Evolutionary conservation across 1,140 invertebrate species (phyloP), one percentile per base, ranked within the genome.

Genomic region (Phenacoccus solenopsis): DNA sequence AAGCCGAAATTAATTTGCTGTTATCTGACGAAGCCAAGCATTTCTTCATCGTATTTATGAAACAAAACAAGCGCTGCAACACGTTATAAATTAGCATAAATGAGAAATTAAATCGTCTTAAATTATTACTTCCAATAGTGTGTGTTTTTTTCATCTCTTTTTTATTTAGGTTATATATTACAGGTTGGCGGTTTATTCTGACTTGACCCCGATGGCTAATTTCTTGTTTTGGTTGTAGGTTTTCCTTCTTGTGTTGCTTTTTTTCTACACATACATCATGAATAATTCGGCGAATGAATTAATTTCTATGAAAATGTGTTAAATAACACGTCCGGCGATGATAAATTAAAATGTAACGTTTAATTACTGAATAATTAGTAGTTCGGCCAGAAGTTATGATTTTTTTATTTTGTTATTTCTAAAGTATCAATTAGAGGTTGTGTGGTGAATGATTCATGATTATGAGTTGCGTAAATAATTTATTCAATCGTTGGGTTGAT

Each of bases 271-370:
- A 3, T 16, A 49, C 13, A 16, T n/a, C 12, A 3, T n/a, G 16
- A 3, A 49, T 49, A 49, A 49, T 16, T n/a, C 20, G n/a, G n/a
- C n/a, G n/a, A n/a, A 49, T 49, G 13, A 49, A 49, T 49, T 49
- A 49, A 49, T 49, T 49, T 49, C 16, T 10, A n/a, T 49, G 38
- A 49, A 49, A 49, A 49, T 49, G 38, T 49, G 38, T 49, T 49
- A n/a, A 49, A 49, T 49, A 49, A 49, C 38, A 49, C 38, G 38
- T 49, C 20, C 16, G n/a, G n/a, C 38, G 38, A 16, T 49, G 38
- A 49, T 49, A 49, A 49, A 49, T 49, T 49, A 49, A 49, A 49
- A 49, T 49, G 38, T 49, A 49, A 49, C 38, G 38, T 49, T 49
- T 49, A n/a, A 49, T 49, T 49, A 49, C 20, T 49, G 38, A 49